phyloP scores from a whole-genome alignment of 37 sponge, comb jelly and placozoan species.

The Halisarca cf. caerulea region DNA sequence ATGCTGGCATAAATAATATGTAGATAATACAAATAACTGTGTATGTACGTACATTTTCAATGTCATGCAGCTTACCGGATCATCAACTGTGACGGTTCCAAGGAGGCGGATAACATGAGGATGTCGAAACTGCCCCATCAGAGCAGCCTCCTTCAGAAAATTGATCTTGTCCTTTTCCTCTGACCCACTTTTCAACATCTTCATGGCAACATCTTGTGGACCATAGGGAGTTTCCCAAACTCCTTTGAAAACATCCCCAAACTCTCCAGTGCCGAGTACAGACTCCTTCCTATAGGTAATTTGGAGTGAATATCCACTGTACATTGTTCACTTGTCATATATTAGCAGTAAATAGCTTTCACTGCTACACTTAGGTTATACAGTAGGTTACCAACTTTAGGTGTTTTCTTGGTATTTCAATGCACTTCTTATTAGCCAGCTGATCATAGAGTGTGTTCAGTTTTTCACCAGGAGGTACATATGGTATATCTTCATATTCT shows the following conservation, averaged over 20 bases:
- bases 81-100: neutral
- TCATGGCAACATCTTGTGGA: slow-evolving; percentile 1
- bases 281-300: neutral
- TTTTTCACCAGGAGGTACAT: neutral
- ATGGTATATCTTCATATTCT: neutral
- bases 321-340: too few species aligned
- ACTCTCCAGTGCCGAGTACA: neutral
- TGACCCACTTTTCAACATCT: neutral
- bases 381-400: neutral
- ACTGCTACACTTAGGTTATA: neutral
- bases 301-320: too few species aligned
- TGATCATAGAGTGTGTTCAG: neutral
- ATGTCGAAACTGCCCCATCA: neutral
- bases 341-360: neutral
- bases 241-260: slow-evolving; percentile 6
- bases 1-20: too few species aligned
- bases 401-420: neutral
- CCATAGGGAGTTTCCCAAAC: slow-evolving; percentile 5
- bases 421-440: neutral
- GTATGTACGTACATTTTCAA: too few species aligned
- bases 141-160: slow-evolving; percentile 3
- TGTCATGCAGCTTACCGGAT: slow-evolving; percentile 1
- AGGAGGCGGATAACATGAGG: neutral
- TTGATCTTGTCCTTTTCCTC: neutral
- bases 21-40: too few species aligned